Base-by-base conservation (phyloP, 30 jellyfish, hydroid and myxozoan genomes). In the Catostylus mosaicus region DNA sequence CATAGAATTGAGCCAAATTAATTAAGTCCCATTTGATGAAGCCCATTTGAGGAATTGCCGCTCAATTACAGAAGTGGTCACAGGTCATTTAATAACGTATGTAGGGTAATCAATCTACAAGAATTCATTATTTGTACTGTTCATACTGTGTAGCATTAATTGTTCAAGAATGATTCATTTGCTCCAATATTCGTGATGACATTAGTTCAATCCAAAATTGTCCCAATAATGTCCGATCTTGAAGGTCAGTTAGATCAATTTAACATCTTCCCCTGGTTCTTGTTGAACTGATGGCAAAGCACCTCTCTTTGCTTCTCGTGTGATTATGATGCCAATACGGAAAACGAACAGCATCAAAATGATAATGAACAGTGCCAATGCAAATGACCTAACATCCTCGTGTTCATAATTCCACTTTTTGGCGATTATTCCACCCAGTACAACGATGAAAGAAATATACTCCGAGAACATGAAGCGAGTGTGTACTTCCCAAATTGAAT, bases 401-500 rank as follows among this genome's bases (percentile, higher is more conserved):
- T 77, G 88, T 30, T 77, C 50, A 43, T 77, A 70, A 11, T 37
- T 29, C 88, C 88, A 77, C 31, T 77, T 26, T 70, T 77, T 77
- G 20, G 68, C 78, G 14, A 77, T 77, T 30, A 59, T 31, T 11
- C 88, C 88, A 20, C 54, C 88, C 26, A 77, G 70, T 6, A 77
- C 78, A 22, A 77, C 68, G 37, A 59, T 61, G 34, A 38, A 27
- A 24, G 78, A 47, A 24, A 77, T 43, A 35, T 77, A 57, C 65
- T 77, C 88, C 22, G 88, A 78, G 32, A 77, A 77, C 79, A 77
- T 59, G 37, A 77, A 59, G 38, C 88, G 77, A 24, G 88, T 77
- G 61, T 57, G 68, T 50, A 7, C 26, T 33, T 77, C 76, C 19
- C 88, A 61, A 24, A 59, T 57, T 18, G 38, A 77, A 56, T 59